A percentile compares a stretch with the other conserved stretches of the same genome.
Evolutionary conservation across 2,113 vertebrate species (phyloP).

Genomic region (Brienomyrus longianalis): DNA sequence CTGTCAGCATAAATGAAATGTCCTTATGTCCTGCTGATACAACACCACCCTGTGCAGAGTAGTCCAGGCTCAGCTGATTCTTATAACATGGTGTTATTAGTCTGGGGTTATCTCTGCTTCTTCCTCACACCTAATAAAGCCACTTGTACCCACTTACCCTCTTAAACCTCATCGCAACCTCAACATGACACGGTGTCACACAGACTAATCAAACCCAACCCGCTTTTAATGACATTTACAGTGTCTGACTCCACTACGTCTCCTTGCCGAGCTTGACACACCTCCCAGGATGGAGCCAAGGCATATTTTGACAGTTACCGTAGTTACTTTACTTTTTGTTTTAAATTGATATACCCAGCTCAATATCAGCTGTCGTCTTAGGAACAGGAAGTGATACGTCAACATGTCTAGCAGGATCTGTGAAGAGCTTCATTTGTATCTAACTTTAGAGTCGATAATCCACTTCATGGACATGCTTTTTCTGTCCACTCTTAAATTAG

Average conservation of each 20-base stretch:
- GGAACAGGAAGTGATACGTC: not conserved
- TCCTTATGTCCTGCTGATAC: not conserved
- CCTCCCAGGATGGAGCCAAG: not conserved
- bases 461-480: not conserved
- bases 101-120: not conserved
- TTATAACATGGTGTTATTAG: not conserved
- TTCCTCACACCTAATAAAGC: not conserved
- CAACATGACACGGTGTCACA: not conserved
- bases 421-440: not conserved
- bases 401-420: not conserved
- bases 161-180: not conserved
- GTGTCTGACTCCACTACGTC: not conserved
- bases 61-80: not conserved
- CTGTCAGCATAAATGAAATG: not conserved
- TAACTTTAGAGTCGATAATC: not conserved
- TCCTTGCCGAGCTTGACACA: not conserved
- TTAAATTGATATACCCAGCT: not conserved
- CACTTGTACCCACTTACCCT: not conserved
- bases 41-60: not conserved
- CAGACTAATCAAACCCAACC: not conserved
- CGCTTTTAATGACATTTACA: not conserved
- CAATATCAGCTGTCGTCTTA: not conserved
- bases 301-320: not conserved
- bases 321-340: not conserved
- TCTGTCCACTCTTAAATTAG: conserved; percentile 6